phyloP scores from a whole-genome alignment of 53 echinoderm and acorn worm species.

The Henricia sp. region DNA sequence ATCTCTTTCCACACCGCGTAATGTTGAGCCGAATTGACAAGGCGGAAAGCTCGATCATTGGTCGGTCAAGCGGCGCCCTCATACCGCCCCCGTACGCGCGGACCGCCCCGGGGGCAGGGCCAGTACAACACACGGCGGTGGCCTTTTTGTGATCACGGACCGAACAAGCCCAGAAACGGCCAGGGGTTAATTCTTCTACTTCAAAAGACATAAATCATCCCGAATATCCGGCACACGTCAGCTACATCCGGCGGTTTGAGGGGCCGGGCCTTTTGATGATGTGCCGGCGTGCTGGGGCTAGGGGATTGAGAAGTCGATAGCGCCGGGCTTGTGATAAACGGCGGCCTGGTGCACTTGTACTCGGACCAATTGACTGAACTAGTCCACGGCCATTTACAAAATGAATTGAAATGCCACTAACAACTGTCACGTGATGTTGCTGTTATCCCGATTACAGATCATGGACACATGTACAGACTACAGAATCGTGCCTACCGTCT shows the following conservation, averaged over 20 bases:
- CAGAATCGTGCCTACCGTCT: no score
- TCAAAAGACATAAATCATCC: slow-evolving; percentile 64
- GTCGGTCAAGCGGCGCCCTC: slow-evolving; percentile 24
- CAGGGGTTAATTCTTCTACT: slow-evolving; percentile 56
- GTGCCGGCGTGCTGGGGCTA: background rate
- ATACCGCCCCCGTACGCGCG: no score
- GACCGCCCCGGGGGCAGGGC: slow-evolving; percentile 20
- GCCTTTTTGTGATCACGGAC: slow-evolving; percentile 57
- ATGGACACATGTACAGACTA: no score
- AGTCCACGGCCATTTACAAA: no score
- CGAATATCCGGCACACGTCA: slow-evolving; percentile 60
- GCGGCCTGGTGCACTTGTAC: no score
- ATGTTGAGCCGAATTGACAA: slow-evolving; percentile 48
- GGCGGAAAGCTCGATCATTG: background rate
- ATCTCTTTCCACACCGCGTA: slow-evolving; percentile 20
- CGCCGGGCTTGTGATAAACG: slow-evolving; percentile 50
- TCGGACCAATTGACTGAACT: no score
- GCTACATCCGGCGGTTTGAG: slow-evolving; percentile 53
- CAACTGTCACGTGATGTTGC: no score
- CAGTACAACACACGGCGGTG: slow-evolving; percentile 8
- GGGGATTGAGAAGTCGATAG: slow-evolving; percentile 48
- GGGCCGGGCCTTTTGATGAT: slow-evolving; percentile 46
- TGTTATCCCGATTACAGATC: no score
- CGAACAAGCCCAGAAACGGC: slow-evolving; percentile 40
- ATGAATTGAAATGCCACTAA: no score